These are phyloP conservation scores for Camponotus fellah DNA, from an alignment of 2,888 invertebrate species.

Conservation along the genomic window DNA sequence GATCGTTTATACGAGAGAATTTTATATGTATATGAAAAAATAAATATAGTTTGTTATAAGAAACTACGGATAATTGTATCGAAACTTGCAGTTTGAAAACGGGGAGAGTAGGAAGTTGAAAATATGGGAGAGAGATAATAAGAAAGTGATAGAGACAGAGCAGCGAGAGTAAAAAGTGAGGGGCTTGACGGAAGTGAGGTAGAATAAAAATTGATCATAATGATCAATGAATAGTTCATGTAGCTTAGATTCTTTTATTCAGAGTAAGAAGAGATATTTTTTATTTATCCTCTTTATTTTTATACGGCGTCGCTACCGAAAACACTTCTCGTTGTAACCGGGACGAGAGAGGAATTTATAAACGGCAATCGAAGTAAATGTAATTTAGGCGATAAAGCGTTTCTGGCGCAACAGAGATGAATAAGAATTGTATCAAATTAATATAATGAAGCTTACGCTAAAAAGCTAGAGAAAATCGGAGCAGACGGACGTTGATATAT, in stretches of 20 bases:
- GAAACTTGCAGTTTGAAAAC: neutral
- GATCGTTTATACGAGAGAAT: slow-evolving; percentile 9
- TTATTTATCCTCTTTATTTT: slow-evolving; percentile 84
- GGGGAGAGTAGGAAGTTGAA: neutral
- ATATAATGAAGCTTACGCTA: slow-evolving; percentile 26
- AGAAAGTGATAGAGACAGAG: neutral
- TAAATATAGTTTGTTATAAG: slow-evolving; percentile 13
- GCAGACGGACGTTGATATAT: slow-evolving; percentile 1
- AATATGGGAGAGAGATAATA: neutral
- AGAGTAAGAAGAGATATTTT: slow-evolving; percentile 81
- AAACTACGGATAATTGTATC: neutral
- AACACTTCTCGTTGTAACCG: slow-evolving; percentile 41
- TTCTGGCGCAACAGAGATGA: slow-evolving; percentile 12
- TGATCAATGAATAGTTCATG: slow-evolving; percentile 54
- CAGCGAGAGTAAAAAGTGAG: neutral
- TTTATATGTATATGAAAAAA: slow-evolving; percentile 10
- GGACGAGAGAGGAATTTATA: slow-evolving; percentile 35
- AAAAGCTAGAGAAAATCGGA: slow-evolving; percentile 27
- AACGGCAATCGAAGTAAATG: slow-evolving; percentile 12
- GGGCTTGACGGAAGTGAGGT: neutral
- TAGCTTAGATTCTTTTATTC: slow-evolving; percentile 78
- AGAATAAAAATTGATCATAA: neutral
- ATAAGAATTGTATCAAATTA: slow-evolving; percentile 34
- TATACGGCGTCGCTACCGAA: slow-evolving; percentile 75
- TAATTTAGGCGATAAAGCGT: neutral